A percentile compares a stretch with the other conserved stretches of the same genome.
Conservation (phyloP, 2,113 vertebrate genomes). For the Mellivora capensis region DNA sequence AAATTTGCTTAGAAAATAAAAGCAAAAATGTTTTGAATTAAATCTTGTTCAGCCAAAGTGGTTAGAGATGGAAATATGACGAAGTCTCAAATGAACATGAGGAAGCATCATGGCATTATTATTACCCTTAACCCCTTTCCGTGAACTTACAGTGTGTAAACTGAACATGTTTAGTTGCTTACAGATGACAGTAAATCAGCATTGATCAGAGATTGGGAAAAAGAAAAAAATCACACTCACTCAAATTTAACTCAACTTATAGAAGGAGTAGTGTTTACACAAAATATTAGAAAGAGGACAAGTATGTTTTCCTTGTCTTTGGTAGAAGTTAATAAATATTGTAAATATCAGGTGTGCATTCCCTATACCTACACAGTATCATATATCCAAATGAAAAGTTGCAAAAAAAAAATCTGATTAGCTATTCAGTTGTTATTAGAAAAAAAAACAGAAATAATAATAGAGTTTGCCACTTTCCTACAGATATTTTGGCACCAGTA, state of each 20-base stretch:
- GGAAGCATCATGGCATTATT: not conserved
- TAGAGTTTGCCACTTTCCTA: not conserved
- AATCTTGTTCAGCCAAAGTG: conserved; percentile 58
- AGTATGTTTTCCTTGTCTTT: not conserved
- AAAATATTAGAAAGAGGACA: not conserved
- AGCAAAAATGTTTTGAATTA: conserved; percentile 61
- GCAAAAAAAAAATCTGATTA: not conserved
- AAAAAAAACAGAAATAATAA: not conserved
- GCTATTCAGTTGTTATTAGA: not conserved
- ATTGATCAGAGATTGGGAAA: not conserved
- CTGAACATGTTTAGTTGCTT: not conserved
- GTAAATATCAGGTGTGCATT: not conserved
- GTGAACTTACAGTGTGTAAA: not conserved
- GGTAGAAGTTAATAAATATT: not conserved
- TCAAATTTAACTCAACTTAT: not conserved
- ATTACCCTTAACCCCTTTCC: not conserved
- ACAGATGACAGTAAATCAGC: not conserved
- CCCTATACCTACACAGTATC: not conserved
- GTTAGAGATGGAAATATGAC: conserved; percentile 41
- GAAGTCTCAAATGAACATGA: conserved; percentile 9
- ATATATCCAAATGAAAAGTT: not conserved
- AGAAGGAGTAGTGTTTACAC: not conserved
- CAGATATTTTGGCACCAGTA: not conserved
- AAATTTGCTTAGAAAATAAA: conserved; percentile 65
- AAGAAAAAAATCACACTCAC: not conserved